A percentile compares a stretch with the other conserved stretches of the same genome.
Evolutionary conservation across 2,113 vertebrate species (phyloP).

Genomic region (Choloepus hoffmanni): DNA sequence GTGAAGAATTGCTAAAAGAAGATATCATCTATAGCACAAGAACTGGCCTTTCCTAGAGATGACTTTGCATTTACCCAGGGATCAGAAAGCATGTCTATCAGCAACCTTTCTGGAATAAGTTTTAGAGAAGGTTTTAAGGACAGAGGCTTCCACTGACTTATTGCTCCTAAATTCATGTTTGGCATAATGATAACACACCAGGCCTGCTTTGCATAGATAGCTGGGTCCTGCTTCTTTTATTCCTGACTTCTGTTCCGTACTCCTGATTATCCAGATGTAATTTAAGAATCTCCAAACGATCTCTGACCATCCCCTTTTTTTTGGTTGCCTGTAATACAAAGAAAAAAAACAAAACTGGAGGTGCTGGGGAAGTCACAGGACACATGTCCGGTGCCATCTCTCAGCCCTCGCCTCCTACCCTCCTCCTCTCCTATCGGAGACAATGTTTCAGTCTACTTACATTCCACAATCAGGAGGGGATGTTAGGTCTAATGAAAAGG

Average conservation of each 20-base stretch:
- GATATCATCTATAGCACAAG: background rate
- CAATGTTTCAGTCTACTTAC: too few species aligned
- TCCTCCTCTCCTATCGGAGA: too few species aligned
- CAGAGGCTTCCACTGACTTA: background rate
- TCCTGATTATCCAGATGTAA: background rate
- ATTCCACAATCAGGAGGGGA: too few species aligned
- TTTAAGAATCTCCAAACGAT: background rate
- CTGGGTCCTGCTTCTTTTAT: background rate
- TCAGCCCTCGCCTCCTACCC: too few species aligned
- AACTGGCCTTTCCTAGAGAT: too few species aligned
- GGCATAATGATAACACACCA: too few species aligned
- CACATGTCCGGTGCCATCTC: too few species aligned
- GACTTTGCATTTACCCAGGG: background rate
- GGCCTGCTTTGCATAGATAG: background rate
- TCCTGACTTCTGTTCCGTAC: background rate
- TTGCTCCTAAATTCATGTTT: background rate
- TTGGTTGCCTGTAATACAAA: background rate
- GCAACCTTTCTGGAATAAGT: background rate
- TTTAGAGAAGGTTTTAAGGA: background rate
- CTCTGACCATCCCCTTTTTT: background rate
- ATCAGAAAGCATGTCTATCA: background rate
- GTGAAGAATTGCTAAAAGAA: background rate
- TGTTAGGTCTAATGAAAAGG: too few species aligned
- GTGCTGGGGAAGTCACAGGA: too few species aligned
- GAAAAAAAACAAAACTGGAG: background rate